Percentiles rank a stretch among this genome's conserved stretches.
Conservation (phyloP, 2,888 invertebrate species). For the Leptogaster cylindrica region DNA sequence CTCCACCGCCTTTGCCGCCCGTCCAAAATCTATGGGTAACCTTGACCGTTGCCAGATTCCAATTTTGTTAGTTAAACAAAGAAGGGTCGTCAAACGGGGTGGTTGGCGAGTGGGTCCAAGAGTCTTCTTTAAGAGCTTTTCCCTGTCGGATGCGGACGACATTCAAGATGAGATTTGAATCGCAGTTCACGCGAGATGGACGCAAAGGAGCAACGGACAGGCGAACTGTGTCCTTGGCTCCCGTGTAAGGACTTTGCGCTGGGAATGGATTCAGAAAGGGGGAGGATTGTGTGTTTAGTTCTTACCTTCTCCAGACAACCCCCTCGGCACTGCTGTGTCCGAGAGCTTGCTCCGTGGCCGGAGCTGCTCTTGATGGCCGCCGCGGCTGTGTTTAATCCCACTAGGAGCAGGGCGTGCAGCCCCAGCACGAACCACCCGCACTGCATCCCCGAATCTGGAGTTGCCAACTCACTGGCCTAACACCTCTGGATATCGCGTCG, state of each 20-base stretch:
- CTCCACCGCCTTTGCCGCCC: background rate
- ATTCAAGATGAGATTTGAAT: background rate
- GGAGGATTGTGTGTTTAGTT: constrained; percentile 2
- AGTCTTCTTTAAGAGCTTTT: constrained; percentile 33
- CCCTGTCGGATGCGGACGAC: constrained; percentile 2
- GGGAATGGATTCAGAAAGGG: background rate
- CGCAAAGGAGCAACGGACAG: background rate
- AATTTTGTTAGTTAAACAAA: background rate
- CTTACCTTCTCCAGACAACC: constrained; percentile 56
- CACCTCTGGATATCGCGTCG: no score
- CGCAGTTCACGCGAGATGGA: background rate
- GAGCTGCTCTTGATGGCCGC: constrained; percentile 10
- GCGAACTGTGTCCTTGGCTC: no score
- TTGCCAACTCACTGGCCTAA: no score
- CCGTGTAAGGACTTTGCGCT: background rate
- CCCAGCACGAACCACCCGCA: constrained; percentile 1
- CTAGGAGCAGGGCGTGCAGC: constrained; percentile 18
- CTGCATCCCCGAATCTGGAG: constrained; percentile 9
- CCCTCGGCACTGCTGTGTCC: constrained; percentile 55
- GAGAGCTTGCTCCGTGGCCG: constrained; percentile 39
- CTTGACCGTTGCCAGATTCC: constrained; percentile 24
- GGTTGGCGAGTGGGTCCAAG: background rate
- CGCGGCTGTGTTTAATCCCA: constrained; percentile 29
- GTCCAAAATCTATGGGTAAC: constrained; percentile 13
- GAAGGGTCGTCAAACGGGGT: background rate